Evolutionary conservation across 92 coral and sea anemone species (phyloP).

Genomic region (Anthopleura xanthogrammica): DNA sequence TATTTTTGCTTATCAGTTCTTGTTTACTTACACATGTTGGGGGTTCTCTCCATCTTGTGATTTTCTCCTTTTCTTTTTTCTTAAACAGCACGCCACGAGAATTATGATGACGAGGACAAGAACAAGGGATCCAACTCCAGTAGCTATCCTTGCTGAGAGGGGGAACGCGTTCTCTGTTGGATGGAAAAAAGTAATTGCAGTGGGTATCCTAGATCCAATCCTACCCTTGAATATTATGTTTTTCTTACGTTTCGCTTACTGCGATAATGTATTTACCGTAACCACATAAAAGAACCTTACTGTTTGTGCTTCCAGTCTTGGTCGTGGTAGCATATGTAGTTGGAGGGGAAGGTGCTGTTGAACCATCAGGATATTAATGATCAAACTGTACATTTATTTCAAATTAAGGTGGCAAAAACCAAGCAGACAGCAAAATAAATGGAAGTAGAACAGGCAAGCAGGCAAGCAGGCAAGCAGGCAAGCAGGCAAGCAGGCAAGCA

Average conservation of each 20-base stretch:
- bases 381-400: too few relatives aligned
- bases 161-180: background rate
- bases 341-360: background rate
- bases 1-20: background rate
- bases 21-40: background rate
- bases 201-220: background rate
- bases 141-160: background rate
- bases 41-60: background rate
- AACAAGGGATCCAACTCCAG: background rate
- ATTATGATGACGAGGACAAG: background rate
- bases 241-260: background rate
- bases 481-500: too few relatives aligned
- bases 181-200: background rate
- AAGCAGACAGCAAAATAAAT: background rate
- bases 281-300: background rate
- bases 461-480: too few relatives aligned
- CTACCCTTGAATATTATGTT: background rate
- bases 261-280: background rate
- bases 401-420: background rate
- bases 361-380: background rate
- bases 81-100: background rate
- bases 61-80: constrained; percentile 1
- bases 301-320: background rate
- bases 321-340: background rate
- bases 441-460: background rate